phyloP scores from a whole-genome alignment of 2,888 invertebrate genomes.

The Drosophila bunnanda region DNA sequence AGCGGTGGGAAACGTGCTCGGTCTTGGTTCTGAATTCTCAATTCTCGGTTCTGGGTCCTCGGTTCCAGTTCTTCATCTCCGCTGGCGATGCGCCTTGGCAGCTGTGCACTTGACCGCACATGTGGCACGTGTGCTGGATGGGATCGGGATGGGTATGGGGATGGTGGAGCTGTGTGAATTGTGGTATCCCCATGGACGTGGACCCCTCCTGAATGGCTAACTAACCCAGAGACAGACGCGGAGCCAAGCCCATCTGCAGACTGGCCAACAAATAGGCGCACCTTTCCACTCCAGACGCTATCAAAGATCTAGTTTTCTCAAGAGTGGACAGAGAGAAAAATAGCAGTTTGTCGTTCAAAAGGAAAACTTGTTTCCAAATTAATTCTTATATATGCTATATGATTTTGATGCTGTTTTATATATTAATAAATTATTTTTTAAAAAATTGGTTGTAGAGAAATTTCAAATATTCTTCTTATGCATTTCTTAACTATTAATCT shows the following conservation, averaged over 20 bases:
- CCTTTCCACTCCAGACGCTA: conserved; percentile 25
- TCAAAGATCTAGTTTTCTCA: conserved; percentile 42
- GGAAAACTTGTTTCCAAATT: neutral
- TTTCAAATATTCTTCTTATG: neutral
- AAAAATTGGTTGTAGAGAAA: neutral
- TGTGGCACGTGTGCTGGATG: conserved; percentile 75
- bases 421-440: neutral
- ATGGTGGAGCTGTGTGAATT: conserved; percentile 37
- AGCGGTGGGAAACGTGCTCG: conserved; percentile 56
- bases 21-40: conserved; percentile 41
- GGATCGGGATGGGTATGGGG: neutral
- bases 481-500: neutral
- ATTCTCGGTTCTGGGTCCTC: conserved; percentile 20
- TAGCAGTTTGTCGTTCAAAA: neutral
- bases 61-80: conserved; percentile 41
- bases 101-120: conserved; percentile 77
- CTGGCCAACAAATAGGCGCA: conserved; percentile 53
- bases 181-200: conserved; percentile 30
- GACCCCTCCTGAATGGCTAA: conserved; percentile 35
- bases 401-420: neutral
- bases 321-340: conserved; percentile 1
- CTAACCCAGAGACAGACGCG: conserved; percentile 31
- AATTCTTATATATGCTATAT: neutral
- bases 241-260: conserved; percentile 38
- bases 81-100: conserved; percentile 31